Percentiles rank a stretch among this genome's conserved stretches.
Conservation (phyloP, 2,888 invertebrate species). For the Ophraella communa region DNA sequence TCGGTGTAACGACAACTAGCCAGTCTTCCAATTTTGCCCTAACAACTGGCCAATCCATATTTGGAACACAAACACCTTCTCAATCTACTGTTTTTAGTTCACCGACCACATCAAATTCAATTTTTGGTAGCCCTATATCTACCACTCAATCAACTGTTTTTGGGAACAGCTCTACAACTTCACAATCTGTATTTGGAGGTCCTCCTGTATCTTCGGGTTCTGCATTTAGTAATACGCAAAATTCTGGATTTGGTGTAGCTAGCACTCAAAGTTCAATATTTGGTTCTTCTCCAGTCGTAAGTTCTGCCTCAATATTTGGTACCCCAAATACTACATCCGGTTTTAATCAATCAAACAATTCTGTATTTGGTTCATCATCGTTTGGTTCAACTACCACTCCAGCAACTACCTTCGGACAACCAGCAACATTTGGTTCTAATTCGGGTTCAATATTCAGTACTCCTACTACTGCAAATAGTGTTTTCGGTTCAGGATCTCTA, state of each 20-base stretch:
- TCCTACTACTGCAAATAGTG: slow-evolving; percentile 38
- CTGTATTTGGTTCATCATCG: slow-evolving; percentile 1
- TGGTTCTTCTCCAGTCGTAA: slow-evolving; percentile 30
- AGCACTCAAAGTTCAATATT: slow-evolving; percentile 29
- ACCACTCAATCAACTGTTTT: slow-evolving; percentile 13
- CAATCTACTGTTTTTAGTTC: slow-evolving; percentile 14
- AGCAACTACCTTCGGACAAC: slow-evolving; percentile 37
- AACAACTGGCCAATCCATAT: no score
- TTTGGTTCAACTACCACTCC: slow-evolving; percentile 36
- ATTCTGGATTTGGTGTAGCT: slow-evolving; percentile 35
- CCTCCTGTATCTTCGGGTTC: slow-evolving; percentile 15
- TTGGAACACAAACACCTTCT: slow-evolving; percentile 9
- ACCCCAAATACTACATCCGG: slow-evolving; percentile 26
- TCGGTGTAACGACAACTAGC: slow-evolving; percentile 10
- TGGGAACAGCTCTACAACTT: slow-evolving; percentile 21
- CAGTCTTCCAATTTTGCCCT: no score
- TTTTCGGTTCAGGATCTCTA: slow-evolving; percentile 42
- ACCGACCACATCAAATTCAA: not conserved
- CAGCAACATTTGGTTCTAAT: slow-evolving; percentile 17
- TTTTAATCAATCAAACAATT: slow-evolving; percentile 19
- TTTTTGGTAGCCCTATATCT: slow-evolving; percentile 6
- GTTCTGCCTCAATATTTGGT: slow-evolving; percentile 34
- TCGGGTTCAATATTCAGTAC: slow-evolving; percentile 40
- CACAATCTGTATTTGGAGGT: slow-evolving; percentile 21
- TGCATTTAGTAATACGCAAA: slow-evolving; percentile 26